phyloP scores from a whole-genome alignment of 2,797 vertebrate species.

The Thunnus albacares region DNA sequence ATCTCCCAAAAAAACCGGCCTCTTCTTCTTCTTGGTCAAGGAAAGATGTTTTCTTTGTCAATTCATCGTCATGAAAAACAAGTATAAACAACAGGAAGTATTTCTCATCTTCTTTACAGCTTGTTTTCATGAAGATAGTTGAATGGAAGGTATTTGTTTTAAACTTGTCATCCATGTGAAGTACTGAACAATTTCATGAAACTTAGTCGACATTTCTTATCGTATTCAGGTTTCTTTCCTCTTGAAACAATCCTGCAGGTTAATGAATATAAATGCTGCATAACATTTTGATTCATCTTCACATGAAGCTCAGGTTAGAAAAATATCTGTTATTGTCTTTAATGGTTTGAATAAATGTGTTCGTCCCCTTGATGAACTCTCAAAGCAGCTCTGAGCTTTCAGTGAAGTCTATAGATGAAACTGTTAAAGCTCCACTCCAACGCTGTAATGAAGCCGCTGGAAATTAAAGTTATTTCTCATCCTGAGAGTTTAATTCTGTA shows the following conservation, averaged over 20 bases:
- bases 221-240: neutral
- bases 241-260: neutral
- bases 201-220: too few species aligned
- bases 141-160: too few species aligned
- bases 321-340: neutral
- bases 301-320: neutral
- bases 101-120: neutral
- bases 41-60: too few species aligned
- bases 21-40: too few species aligned
- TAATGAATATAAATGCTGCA: neutral
- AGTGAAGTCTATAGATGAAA: neutral
- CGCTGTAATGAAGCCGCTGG: slow-evolving; percentile 1
- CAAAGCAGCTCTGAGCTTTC: neutral
- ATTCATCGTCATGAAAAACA: too few species aligned
- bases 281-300: neutral
- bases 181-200: too few species aligned
- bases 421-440: neutral
- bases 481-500: neutral
- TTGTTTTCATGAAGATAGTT: too few species aligned
- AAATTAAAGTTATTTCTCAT: slow-evolving; percentile 47
- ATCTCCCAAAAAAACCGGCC: too few species aligned
- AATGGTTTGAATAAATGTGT: neutral
- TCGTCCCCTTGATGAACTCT: neutral
- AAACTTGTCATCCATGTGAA: too few species aligned
- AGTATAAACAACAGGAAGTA: neutral